These are phyloP conservation scores for Camelus dromedarius DNA, from an alignment of 2,113 vertebrate species.

Conservation along the genomic window DNA sequence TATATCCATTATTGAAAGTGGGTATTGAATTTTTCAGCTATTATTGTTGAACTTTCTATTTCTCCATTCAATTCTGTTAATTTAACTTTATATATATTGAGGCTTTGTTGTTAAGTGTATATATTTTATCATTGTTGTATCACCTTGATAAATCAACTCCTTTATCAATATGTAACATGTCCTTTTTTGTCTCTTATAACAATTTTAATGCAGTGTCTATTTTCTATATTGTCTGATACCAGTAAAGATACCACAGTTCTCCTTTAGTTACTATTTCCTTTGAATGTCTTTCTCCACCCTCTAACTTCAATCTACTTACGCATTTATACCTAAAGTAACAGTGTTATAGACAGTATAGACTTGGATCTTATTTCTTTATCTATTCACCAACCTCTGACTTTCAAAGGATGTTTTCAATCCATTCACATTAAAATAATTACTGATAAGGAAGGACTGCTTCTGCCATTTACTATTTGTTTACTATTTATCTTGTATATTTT, in stretches of 20 bases:
- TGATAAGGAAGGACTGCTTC: neutral
- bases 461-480: neutral
- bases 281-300: neutral
- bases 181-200: neutral
- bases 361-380: neutral
- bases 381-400: neutral
- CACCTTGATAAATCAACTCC: neutral
- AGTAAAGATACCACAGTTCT: neutral
- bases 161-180: neutral
- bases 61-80: neutral
- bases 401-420: neutral
- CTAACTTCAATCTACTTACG: neutral
- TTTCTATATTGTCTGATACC: neutral
- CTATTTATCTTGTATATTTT: neutral
- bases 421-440: neutral
- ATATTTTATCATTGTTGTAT: neutral
- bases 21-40: neutral
- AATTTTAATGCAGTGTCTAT: neutral
- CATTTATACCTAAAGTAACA: neutral
- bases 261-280: neutral
- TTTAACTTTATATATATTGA: neutral
- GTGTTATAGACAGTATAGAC: neutral
- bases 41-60: neutral
- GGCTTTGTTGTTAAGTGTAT: neutral
- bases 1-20: neutral